Base-by-base conservation (phyloP, 2,113 vertebrate species). In the Perca flavescens region DNA sequence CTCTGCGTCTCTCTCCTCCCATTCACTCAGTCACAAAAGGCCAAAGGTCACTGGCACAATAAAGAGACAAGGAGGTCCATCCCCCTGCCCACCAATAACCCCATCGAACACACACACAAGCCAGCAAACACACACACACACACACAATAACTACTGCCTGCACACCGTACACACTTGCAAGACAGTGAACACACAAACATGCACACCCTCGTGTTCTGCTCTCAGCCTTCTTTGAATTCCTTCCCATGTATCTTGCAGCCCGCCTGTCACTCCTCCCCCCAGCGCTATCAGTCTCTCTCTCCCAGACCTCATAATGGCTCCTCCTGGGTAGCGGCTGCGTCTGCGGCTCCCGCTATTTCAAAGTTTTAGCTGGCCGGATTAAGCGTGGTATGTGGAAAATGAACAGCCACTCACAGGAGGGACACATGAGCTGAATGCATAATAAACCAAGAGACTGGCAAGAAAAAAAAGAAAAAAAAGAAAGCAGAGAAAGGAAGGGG, bases 281-380 rank as follows among this genome's bases (percentile, higher is more conserved):
- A 65, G 74, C 72, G 16, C 90, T 91, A 89, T 92, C 91, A 81
- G 74, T 88, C 88, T 93, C 87, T 79, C 80, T 77, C 87, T 49
- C 90, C 75, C 82, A 84, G 90, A 88, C 88, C 90, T 89, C 89
- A 82, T 92, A 92, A 92, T 91, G 90, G 89, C 89, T 92, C 73
- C 85, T 94, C 86, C 85, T 82, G 88, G 91, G 83, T 86, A 83
- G 91, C 82, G 83, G 77, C 89, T 85, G 89, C 79, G 84, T 88
- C 86, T 85, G 83, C 64, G 34, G 88, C 87, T 91, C 79, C 76
- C 54, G 72, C 91, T 89, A 89, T 92, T 93, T 92, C 91, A 91
- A 94, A 92, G 91, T 93, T 94, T 93, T 89, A 87, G 91, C 92
- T 70, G 89, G 82, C 80, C 74, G 84, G 94, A 94, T 94, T 93